These are phyloP conservation scores for Zhengitettix transpicula DNA, from an alignment of 2,888 invertebrate species.

Conservation along the genomic window DNA sequence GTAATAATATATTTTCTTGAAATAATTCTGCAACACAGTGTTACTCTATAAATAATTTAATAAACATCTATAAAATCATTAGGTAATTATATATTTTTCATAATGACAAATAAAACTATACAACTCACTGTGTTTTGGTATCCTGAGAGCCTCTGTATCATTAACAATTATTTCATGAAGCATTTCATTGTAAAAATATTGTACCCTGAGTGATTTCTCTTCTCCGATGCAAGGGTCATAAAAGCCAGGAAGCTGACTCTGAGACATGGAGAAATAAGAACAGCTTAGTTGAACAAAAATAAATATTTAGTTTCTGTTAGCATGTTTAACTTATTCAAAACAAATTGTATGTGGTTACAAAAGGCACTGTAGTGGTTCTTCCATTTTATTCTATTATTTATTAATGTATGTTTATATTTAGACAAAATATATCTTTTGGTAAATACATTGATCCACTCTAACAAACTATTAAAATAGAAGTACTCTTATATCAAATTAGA, in stretches of 20 bases:
- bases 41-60: no score
- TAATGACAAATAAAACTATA: no score
- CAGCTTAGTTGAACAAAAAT: not conserved
- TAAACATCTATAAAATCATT: no score
- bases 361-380: no score
- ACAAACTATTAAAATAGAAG: not conserved
- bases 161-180: slow-evolving; percentile 61
- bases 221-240: slow-evolving; percentile 92
- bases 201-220: slow-evolving; percentile 69
- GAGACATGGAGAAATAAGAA: slow-evolving; percentile 19
- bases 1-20: no score
- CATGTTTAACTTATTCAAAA: slow-evolving; percentile 8
- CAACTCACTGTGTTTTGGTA: slow-evolving; percentile 53
- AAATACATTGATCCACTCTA: not conserved
- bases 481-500: no score
- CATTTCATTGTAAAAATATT: slow-evolving; percentile 68
- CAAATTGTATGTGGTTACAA: no score
- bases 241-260: slow-evolving; percentile 92
- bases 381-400: no score
- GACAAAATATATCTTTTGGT: no score
- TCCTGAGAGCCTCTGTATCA: slow-evolving; percentile 63
- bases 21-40: no score
- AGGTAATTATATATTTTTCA: no score
- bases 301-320: slow-evolving; percentile 9
- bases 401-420: no score